Evolutionary conservation across 2,113 vertebrate genomes (phyloP), one percentile per base, ranked within the genome.

Genomic region (Scolopax mira): DNA sequence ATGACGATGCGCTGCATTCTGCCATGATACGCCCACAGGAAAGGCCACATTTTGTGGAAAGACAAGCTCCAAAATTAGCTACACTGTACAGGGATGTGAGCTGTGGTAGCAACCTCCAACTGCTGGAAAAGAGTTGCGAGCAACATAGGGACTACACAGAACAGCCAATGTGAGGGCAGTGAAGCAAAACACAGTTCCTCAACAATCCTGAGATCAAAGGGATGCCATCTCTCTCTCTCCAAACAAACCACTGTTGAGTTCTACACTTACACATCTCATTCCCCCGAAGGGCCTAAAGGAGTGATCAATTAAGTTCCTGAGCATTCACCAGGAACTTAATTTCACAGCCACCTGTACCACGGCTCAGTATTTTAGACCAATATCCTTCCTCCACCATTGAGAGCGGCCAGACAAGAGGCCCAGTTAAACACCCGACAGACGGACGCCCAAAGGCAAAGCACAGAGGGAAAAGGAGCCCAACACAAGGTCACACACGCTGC

Each of bases 361-460:
- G 11, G 62, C 28, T 73, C 31, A 11, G 37, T 16, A 13, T 61
- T 88, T 51, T 41, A 72, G 35, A 42, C 24, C 1, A 1, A 18
- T 37, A 6, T 3, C 67, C 55, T 30, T 51, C 73, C 60, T 71
- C 66, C 18, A 14, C 16, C n/a, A 6, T 10, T 18, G 72, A 30
- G 11, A 82, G 7, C 0, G 1, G 81, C 37, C 60, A 42, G 42
- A 41, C 14, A 58, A 42, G 16, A n/a, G 30, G 18, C 28, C 31
- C 18, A 23, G 35, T 18, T 25, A 13, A 81, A 85, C 23, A 67
- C 9, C 46, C 1, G 1, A 13, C 57, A 39, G 23, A 54, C 33
- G 75, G 31, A 3, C 0, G 0, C 39, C n/a, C 28, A 7, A 14
- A 74, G 18, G 6, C 0, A 69, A 71, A 49, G 66, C n/a, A 9